Evolutionary conservation across 92 coral and sea anemone genomes (phyloP), one percentile per base, ranked within the genome.

Genomic region (Palythoa grandiflora): DNA sequence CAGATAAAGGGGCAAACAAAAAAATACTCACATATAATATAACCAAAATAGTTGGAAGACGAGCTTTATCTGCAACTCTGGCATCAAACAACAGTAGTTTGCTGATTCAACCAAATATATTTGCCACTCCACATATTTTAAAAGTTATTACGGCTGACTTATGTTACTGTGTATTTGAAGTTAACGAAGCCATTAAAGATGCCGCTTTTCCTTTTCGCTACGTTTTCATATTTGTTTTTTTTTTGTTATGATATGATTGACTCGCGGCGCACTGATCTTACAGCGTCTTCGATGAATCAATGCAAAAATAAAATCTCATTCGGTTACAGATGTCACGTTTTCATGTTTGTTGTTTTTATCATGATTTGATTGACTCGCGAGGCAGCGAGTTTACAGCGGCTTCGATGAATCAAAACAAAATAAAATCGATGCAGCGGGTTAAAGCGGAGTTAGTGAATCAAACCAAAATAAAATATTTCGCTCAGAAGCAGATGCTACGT

Each of bases 311-410:
- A 28, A 28, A 28, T 28, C 28, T n/a, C 28, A 28, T 28, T 28
- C 28, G 28, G 28, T 28, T 28, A 28, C 28, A 28, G 16, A 61
- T 61, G 9, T 61, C 68, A 61, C 9, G 9, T 61, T 61, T 61
- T 61, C 68, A 61, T n/a, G 68, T 61, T 61, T 61, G 68, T 61
- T n/a, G 68, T 9, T 61, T 13, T 61, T 61, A 28, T 28, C 28
- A 28, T n/a, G 68, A 61, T n/a, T 61, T n/a, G 68, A 61, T 61
- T 61, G 68, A 61, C 68, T 61, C 68, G 68, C 68, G 68, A 61
- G 68, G 68, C 68, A 61, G 68, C 68, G 68, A 61, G 68, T 61
- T 61, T 61, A 61, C 16, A 61, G 68, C 15, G 16, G 68, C 68
- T 61, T 61, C 16, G 15, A n/a, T 61, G 68, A 61, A 9, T 61